phyloP scores from a whole-genome alignment of 30 jellyfish, hydroid and myxozoan species.

The Turritopsis rubra region DNA sequence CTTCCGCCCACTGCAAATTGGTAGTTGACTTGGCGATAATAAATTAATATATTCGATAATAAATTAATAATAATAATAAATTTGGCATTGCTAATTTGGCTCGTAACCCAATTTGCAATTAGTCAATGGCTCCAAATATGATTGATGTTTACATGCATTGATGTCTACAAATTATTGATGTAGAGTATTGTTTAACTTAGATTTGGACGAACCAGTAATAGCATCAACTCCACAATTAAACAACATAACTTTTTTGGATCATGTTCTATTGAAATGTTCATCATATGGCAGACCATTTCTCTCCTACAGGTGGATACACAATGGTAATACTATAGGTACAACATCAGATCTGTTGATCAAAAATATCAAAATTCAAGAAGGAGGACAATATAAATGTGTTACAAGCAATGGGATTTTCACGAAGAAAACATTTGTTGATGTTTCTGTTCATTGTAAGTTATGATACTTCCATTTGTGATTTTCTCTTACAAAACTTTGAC shows the following conservation, averaged over 20 bases:
- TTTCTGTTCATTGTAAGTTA: background rate
- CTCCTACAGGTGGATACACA: constrained; percentile 15
- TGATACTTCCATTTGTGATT: background rate
- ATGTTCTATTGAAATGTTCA: constrained; percentile 11
- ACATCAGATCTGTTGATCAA: background rate
- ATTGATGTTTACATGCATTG: too few species aligned
- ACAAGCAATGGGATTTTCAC: background rate
- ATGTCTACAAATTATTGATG: too few species aligned
- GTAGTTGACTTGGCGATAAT: too few species aligned
- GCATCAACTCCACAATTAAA: background rate
- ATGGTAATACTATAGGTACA: background rate
- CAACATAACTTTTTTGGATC: background rate
- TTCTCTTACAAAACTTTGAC: too few species aligned
- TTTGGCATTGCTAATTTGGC: too few species aligned
- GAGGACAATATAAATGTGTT: constrained; percentile 17
- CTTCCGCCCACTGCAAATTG: too few species aligned
- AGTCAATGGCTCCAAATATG: too few species aligned
- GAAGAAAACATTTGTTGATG: background rate
- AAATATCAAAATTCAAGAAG: background rate
- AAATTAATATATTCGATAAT: too few species aligned
- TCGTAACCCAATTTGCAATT: too few species aligned
- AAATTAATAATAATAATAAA: too few species aligned
- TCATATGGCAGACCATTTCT: constrained; percentile 1
- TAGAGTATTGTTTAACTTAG: background rate
- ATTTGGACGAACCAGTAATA: constrained; percentile 2